phyloP scores from a whole-genome alignment of 2,113 vertebrate species.

The Loxodonta africana region DNA sequence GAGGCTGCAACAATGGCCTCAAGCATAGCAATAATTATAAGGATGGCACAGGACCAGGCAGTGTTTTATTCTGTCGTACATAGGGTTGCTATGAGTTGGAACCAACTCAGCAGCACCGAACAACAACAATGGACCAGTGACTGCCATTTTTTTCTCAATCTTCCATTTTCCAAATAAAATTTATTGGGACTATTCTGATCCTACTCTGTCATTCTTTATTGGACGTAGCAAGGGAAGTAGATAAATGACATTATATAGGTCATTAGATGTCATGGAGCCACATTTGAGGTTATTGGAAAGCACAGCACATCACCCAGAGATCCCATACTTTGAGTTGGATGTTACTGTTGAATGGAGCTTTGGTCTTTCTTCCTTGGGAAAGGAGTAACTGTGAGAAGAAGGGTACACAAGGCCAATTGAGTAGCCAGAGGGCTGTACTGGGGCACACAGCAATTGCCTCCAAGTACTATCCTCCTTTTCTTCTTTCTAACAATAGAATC shows the following conservation, averaged over 20 bases:
- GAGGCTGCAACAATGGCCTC: too few species aligned
- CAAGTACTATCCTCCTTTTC: neutral
- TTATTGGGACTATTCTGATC: neutral
- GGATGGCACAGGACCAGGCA: too few species aligned
- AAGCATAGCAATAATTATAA: too few species aligned
- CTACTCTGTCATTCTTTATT: neutral
- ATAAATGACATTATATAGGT: neutral
- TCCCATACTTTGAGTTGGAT: neutral
- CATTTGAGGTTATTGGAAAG: neutral
- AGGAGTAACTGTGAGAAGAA: neutral
- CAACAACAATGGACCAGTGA: neutral
- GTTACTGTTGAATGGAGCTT: neutral
- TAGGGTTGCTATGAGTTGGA: too few species aligned
- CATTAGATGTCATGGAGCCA: too few species aligned
- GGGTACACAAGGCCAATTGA: neutral
- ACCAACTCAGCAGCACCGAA: too few species aligned
- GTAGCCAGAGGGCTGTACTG: neutral
- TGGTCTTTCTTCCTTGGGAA: neutral
- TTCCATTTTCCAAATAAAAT: neutral
- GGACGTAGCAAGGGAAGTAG: neutral
- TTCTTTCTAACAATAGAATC: neutral
- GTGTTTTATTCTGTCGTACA: too few species aligned
- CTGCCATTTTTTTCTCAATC: neutral
- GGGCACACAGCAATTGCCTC: neutral
- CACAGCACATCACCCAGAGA: neutral